Evolutionary conservation across 2,888 invertebrate genomes (phyloP), one percentile per base, ranked within the genome.

Genomic region (Synergus itoensis): DNA sequence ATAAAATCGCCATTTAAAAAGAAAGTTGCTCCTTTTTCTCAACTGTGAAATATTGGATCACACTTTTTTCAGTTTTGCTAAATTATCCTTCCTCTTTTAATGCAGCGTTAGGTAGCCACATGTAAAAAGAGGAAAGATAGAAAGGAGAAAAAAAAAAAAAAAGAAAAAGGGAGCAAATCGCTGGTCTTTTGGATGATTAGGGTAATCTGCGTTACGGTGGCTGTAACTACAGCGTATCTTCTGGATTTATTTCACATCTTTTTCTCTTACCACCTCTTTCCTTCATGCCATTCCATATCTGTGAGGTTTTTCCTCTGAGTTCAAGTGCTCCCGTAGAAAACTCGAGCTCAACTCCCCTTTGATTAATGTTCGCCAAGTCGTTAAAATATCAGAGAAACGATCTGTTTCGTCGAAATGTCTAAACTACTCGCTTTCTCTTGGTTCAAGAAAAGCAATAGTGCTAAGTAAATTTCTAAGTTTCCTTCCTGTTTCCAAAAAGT

Each of bases 101-200:
- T 48, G 11, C 48, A 36, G 36, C 12, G 53, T 11, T n/a, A 11
- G n/a, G 36, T n/a, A n/a, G 73, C 11, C 11, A 4, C 48, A 53
- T 28, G 36, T n/a, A 48, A 53, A 53, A 48, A 48, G 21, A 48
- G 11, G 8, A 16, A 69, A 28, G 28, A 69, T 45, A 65, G n/a
- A 41, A 64, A 40, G 40, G 40, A 64, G n/a, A 64, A 4, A 5
- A 64, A 64, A 40, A 43, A 65, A 3, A 43, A 48, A 48, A 28
- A 36, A 48, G n/a, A 36, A n/a, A 53, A 73, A 36, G 53, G 53
- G 28, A 73, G 73, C 53, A 73, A 73, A 73, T 73, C 73, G 73
- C 53, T 53, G 73, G 73, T 73, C 73, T 73, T 73, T 73, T 53
- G 73, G 53, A 73, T 73, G 73, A 73, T 73, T 73, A 73, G 73